These are phyloP conservation scores for Frankliniella intonsa DNA, from an alignment of 2,888 invertebrate genomes.

Conservation along the genomic window DNA sequence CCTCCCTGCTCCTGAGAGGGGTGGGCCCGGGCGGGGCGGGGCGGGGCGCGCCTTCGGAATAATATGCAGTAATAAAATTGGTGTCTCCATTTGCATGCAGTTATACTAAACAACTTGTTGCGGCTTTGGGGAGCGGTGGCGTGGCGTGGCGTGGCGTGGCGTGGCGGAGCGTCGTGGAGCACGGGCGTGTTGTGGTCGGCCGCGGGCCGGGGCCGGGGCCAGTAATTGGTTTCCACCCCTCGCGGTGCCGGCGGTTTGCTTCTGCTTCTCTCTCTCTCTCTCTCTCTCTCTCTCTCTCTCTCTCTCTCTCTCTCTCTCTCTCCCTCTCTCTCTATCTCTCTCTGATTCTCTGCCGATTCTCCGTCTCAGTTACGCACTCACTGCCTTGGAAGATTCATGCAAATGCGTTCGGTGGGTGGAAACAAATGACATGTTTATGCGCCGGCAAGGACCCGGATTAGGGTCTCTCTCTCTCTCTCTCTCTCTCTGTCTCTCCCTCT, in stretches of 20 bases:
- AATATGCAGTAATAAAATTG: conserved; percentile 1
- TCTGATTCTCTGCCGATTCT: not conserved
- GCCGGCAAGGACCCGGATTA: not conserved
- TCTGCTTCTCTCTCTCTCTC: not conserved
- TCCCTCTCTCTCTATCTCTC: too few species aligned
- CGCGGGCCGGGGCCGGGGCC: not conserved
- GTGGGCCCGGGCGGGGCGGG: not conserved
- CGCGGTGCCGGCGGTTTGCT: too few species aligned
- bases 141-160: not conserved
- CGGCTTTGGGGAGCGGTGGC: not conserved
- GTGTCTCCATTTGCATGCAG: conserved; percentile 16
- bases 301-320: too few species aligned
- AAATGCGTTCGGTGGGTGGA: not conserved
- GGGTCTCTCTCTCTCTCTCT: not conserved
- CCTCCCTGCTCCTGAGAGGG: too few species aligned
- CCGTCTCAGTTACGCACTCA: not conserved
- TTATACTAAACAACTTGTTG: conserved; percentile 25
- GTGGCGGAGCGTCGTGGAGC: too few species aligned
- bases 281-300: not conserved
- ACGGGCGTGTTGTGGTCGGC: too few species aligned
- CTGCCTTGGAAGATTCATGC: not conserved
- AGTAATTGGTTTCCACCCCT: conserved; percentile 12
- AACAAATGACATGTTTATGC: not conserved
- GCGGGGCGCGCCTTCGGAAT: not conserved
- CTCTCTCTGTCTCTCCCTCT: not conserved